Percentiles rank a stretch among this genome's conserved stretches.
Conservation (phyloP, 2,113 vertebrate species). For the Tautogolabrus adspersus region DNA sequence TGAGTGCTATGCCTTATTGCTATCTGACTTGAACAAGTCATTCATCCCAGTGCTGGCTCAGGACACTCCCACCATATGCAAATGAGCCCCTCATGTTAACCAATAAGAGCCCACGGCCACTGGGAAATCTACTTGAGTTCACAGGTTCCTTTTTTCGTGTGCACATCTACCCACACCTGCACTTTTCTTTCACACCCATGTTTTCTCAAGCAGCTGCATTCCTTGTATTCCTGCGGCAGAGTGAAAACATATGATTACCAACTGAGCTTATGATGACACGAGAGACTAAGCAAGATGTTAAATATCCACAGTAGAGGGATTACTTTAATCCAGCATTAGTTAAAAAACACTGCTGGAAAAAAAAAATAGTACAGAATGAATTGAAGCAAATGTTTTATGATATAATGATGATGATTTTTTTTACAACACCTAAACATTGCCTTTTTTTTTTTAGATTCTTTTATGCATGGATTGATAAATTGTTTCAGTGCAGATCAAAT, state of each 20-base stretch:
- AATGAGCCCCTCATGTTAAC: conserved; percentile 64
- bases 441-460: neutral
- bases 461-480: neutral
- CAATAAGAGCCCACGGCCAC: conserved; percentile 66
- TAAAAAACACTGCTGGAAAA: conserved; percentile 37
- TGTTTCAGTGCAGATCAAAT: neutral
- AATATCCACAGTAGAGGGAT: conserved; percentile 61
- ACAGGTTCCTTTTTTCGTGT: conserved; percentile 48
- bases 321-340: conserved; percentile 63
- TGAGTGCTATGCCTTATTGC: conserved; percentile 71
- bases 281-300: conserved; percentile 44
- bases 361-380: neutral
- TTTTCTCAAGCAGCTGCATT: conserved; percentile 34
- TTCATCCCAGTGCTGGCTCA: conserved; percentile 74
- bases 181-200: conserved; percentile 39
- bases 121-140: conserved; percentile 46
- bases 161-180: conserved; percentile 24
- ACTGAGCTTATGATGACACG: conserved; percentile 40
- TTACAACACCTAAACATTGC: neutral
- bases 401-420: conserved; percentile 6
- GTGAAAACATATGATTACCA: conserved; percentile 50
- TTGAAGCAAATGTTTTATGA: conserved; percentile 10
- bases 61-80: conserved; percentile 82
- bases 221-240: conserved; percentile 37
- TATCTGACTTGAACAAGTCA: conserved; percentile 79